These are phyloP conservation scores for Pseudoatta argentina DNA, from an alignment of 1,140 invertebrate genomes.

Conservation along the genomic window DNA sequence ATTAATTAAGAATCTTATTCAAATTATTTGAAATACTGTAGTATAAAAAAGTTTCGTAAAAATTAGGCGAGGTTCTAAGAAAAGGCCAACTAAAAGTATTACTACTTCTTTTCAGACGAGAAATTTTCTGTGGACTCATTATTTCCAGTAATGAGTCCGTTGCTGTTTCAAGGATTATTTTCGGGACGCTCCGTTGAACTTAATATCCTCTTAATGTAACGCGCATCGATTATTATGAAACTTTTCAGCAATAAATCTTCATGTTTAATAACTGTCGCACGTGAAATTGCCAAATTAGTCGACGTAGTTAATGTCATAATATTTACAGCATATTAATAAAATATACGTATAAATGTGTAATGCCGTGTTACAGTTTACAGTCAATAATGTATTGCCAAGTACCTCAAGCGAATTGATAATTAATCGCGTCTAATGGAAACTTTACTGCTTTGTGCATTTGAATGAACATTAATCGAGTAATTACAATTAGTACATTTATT, in stretches of 20 bases:
- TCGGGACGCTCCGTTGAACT: conserved; percentile 43
- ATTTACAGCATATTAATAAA: conserved; percentile 5
- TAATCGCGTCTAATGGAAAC: conserved; percentile 28
- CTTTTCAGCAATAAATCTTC: conserved; percentile 29
- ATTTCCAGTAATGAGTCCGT: conserved; percentile 56
- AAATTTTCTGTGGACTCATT: conserved; percentile 54
- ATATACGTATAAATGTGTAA: neutral
- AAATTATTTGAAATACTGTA: conserved; percentile 7
- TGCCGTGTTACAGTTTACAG: neutral
- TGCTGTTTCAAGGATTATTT: conserved; percentile 56
- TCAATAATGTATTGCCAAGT: conserved; percentile 16
- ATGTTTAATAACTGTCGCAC: conserved; percentile 30
- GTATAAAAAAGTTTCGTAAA: conserved; percentile 32
- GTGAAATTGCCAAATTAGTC: conserved; percentile 17
- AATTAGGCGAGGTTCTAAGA: conserved; percentile 5
- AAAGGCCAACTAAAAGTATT: conserved; percentile 38
- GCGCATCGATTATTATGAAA: conserved; percentile 45
- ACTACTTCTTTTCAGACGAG: conserved; percentile 26
- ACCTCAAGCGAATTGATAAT: conserved; percentile 35
- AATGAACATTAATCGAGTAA: conserved; percentile 27
- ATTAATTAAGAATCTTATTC: conserved; percentile 28
- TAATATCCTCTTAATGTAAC: conserved; percentile 38
- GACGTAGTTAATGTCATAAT: neutral
- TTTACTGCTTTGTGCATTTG: conserved; percentile 26
- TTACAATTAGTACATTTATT: conserved; percentile 25